Base-by-base conservation (phyloP, 2,888 invertebrate species). In the Stenoptilia bipunctidactyla region DNA sequence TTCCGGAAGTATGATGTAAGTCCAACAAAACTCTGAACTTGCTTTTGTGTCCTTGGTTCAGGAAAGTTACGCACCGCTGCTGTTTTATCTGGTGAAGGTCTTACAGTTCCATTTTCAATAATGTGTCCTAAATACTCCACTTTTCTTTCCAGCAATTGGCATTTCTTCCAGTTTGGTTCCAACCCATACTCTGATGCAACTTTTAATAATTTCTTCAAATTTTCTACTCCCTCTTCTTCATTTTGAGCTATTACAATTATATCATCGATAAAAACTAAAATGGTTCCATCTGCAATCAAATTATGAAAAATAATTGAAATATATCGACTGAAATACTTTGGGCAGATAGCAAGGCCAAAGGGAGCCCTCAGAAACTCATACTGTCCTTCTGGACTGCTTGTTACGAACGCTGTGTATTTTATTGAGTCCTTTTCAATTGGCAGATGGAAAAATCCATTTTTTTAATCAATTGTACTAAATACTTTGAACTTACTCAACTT, bases 201-300 rank as follows among this genome's bases (percentile, higher is more conserved):
- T 36, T 39, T 25, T 10, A 43, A 27, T 1, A 48, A 51, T 8
- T 40, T 15, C 30, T 39, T 15, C 1, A 53, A 37, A 9, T 44
- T 30, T 15, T 27, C 36, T 1, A 51, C 1, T 4, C 35, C 49
- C 38, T 51, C 10, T 1, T 13, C 0, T 8, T 51, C 44, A 15
- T 45, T 13, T 12, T 38, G 9, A 0, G 46, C 39, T 34, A 37
- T 34, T 13, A 49, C 43, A 0, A 53, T 27, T 1, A 48, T 4
- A 34, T 51, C 50, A 30, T 58, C 53, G 1, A 55, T 45, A 37
- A 49, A 55, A 37, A 52, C 47, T 3, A 50, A 12, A 1, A 52
- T 20, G 8, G 37, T 35, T 1, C 45, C 49, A 15, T 34, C 40
- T 2, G 36, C 13, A 2, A 52, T 44, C 3, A 50, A 37, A 10